These are phyloP conservation scores for Allolobophora icterica DNA, from an alignment of 2,888 invertebrate genomes.

Conservation along the genomic window DNA sequence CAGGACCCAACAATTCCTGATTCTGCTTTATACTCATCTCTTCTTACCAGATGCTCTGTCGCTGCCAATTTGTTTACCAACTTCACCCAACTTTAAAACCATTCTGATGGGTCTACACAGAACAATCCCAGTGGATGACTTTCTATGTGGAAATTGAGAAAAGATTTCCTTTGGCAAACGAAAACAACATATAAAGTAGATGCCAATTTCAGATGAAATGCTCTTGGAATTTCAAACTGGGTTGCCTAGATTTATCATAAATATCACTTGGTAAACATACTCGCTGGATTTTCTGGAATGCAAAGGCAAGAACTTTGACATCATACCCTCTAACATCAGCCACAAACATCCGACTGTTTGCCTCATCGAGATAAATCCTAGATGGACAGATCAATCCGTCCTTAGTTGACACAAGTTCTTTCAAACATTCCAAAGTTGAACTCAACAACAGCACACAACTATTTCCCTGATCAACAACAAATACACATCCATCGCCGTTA, in stretches of 20 bases:
- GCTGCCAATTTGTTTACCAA: too few species aligned
- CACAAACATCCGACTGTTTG: neutral
- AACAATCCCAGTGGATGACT: too few species aligned
- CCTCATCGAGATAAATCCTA: neutral
- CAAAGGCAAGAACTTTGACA: neutral
- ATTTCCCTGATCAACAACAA: neutral
- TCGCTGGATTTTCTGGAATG: neutral
- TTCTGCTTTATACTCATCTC: too few species aligned
- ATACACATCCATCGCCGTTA: neutral
- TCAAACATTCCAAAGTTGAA: neutral
- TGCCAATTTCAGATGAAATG: neutral
- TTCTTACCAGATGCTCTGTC: too few species aligned
- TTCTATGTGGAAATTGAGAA: neutral
- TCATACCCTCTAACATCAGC: neutral
- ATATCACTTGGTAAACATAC: neutral
- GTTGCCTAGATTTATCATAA: neutral
- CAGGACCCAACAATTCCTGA: too few species aligned
- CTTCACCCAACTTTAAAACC: too few species aligned
- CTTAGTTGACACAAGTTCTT: neutral
- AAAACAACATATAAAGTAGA: neutral
- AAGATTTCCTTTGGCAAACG: neutral
- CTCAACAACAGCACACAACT: slow-evolving; percentile 17
- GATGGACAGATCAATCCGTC: neutral
- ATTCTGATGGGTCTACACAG: too few species aligned
- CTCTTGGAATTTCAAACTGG: neutral